Evolutionary conservation across 2,797 vertebrate species (phyloP).

Genomic region (Rhabdophis nuchalis): DNA sequence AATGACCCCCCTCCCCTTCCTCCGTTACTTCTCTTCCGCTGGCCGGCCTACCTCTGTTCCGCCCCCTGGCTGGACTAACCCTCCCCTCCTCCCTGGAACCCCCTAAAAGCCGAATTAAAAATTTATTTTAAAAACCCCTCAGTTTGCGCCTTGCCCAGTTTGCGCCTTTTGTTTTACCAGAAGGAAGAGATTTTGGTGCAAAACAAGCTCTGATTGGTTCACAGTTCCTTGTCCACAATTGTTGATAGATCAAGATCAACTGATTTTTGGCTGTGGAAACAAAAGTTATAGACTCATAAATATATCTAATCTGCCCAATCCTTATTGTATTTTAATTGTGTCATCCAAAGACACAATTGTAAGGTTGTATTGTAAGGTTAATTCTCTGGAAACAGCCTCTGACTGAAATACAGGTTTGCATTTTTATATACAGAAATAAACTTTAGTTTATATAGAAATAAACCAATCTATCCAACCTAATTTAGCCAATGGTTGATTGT

Average conservation of each 20-base stretch:
- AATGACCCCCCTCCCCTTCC: no score
- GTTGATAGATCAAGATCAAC: neutral
- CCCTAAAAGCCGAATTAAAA: no score
- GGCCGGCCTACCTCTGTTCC: no score
- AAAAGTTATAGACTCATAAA: neutral
- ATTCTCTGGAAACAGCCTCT: neutral
- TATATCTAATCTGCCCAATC: neutral
- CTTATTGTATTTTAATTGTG: neutral
- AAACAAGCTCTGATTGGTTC: neutral
- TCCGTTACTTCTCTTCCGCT: no score
- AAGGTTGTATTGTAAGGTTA: neutral
- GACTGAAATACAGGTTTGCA: neutral
- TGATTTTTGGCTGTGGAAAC: neutral
- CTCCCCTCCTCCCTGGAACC: no score
- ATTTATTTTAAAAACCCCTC: no score
- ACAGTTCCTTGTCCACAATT: neutral
- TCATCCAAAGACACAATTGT: neutral
- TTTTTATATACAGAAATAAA: neutral
- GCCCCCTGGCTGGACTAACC: no score
- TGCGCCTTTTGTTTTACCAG: neutral
- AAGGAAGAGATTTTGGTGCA: neutral
- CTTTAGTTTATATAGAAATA: neutral
- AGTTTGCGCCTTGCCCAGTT: no score
- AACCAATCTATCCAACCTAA: neutral
- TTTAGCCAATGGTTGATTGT: neutral